These are phyloP conservation scores for Meleagris gallopavo DNA, from an alignment of 2,113 vertebrate species.

Conservation along the genomic window DNA sequence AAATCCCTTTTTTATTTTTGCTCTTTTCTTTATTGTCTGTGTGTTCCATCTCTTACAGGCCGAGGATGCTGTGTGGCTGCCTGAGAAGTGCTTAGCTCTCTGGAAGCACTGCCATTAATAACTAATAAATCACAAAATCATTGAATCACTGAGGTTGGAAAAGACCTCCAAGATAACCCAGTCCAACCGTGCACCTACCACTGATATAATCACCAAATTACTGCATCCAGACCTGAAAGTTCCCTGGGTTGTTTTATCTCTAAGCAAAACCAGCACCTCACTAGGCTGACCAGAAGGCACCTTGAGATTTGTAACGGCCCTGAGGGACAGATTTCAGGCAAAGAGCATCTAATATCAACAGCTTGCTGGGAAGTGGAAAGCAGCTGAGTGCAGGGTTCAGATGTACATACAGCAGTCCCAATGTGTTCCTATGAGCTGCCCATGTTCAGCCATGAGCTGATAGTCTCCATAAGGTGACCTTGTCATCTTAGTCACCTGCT, in stretches of 20 bases:
- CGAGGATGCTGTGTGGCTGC: not conserved
- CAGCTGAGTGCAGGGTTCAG: fast-evolving
- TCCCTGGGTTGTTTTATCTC: constrained; percentile 2
- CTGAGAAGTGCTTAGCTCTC: not conserved
- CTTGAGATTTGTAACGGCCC: not conserved
- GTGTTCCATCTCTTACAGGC: not conserved
- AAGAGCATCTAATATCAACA: not conserved
- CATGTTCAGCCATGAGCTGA: not conserved
- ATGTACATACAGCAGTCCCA: not conserved
- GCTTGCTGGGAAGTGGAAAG: constrained; percentile 12
- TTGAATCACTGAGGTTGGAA: not conserved
- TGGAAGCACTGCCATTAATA: constrained; percentile 39
- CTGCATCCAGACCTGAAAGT: constrained; percentile 12
- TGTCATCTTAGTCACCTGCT: constrained; percentile 54
- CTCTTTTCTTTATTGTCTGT: not conserved
- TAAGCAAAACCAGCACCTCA: not conserved
- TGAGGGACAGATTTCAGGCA: constrained; percentile 3
- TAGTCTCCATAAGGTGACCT: not conserved
- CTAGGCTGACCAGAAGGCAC: constrained; percentile 9
- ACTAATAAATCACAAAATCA: constrained; percentile 38
- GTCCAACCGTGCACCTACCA: too few relatives aligned
- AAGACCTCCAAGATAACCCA: too few relatives aligned
- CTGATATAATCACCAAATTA: not conserved
- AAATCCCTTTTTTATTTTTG: not conserved
- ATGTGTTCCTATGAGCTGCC: not conserved